Evolutionary conservation across 2,888 invertebrate genomes (phyloP), one percentile per base, ranked within the genome.

Genomic region (Lacanobia wlatinum): DNA sequence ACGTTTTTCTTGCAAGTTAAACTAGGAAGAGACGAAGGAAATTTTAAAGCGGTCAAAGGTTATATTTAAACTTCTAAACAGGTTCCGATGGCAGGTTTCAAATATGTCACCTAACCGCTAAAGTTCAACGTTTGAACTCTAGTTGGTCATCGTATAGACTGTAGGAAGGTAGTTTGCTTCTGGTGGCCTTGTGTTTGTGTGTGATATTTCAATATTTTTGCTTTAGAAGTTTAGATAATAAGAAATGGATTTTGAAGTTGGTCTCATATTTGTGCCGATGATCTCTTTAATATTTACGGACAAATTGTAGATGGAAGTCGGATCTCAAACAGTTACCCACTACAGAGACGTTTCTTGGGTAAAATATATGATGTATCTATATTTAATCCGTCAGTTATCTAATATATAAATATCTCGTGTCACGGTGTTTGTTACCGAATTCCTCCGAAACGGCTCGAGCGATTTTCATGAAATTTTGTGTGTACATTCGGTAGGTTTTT

Each of bases 121-220:
- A 72, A 66, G 64, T 21, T 76, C 6, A 56, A 56, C 16, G n/a
- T 43, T 14, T 50, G 21, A 66, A 67, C 67, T 48, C 28, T 71
- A 34, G 6, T 14, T 28, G 14, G 18, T 28, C 23, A 63, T 34
- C 38, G 34, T 1, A 5, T 23, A 38, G 6, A n/a, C 14, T 28
- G 9, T 21, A 40, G 56, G 34, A 14, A 59, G 21, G 14, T 7
- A 38, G 21, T 16, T 38, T 43, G n/a, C 4, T 58, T 65, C 10
- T 43, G n/a, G 28, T 43, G 9, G 9, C 10, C 14, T 18, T 28
- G 28, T 28, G 28, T 28, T n/a, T 23, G 18, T 28, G 0, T n/a
- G 28, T 28, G 28, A n/a, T 2, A 4, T 38, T 8, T 18, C 8
- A 12, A 21, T 50, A 50, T 28, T 48, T 8, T 23, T 50, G 21